These are phyloP conservation scores for Tenrec ecaudatus DNA, from an alignment of 2,113 vertebrate species.

Conservation along the genomic window DNA sequence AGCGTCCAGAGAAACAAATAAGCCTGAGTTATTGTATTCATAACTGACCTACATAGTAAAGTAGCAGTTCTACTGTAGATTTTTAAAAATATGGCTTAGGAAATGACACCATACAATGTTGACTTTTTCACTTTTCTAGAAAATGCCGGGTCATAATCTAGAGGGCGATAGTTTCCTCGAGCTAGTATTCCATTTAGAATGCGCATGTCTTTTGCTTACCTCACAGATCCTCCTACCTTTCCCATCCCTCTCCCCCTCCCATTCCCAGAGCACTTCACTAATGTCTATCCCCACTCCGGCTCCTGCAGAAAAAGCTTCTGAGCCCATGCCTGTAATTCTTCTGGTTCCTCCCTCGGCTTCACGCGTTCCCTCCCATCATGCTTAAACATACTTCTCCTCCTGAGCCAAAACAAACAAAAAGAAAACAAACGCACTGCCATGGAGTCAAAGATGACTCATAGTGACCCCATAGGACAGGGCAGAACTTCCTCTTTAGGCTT, in stretches of 20 bases:
- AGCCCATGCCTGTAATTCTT: too few species aligned
- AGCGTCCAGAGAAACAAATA: constrained; percentile 78
- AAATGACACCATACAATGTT: neutral
- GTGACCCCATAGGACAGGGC: too few species aligned
- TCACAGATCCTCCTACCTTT: too few species aligned
- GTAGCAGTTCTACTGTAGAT: neutral
- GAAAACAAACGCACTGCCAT: too few species aligned
- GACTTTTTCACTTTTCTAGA: neutral
- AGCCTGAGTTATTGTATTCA: neutral
- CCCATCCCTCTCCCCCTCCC: accelerated
- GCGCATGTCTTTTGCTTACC: accelerated
- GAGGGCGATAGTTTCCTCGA: neutral
- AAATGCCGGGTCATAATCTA: neutral
- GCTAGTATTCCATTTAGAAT: accelerated
- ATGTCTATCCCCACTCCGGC: neutral
- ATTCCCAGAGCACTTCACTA: neutral
- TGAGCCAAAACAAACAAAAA: too few species aligned
- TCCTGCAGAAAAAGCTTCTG: too few species aligned
- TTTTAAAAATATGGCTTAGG: neutral
- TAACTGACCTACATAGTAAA: neutral
- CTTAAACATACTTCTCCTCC: neutral
- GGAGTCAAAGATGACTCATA: too few species aligned
- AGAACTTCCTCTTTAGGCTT: too few species aligned
- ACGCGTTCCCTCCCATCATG: too few species aligned
- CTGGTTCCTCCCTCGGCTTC: neutral